A percentile compares a stretch with the other conserved stretches of the same genome.
These are phyloP conservation scores for Antigone vipio DNA, from an alignment of 2,113 vertebrate species.

Conservation along the genomic window DNA sequence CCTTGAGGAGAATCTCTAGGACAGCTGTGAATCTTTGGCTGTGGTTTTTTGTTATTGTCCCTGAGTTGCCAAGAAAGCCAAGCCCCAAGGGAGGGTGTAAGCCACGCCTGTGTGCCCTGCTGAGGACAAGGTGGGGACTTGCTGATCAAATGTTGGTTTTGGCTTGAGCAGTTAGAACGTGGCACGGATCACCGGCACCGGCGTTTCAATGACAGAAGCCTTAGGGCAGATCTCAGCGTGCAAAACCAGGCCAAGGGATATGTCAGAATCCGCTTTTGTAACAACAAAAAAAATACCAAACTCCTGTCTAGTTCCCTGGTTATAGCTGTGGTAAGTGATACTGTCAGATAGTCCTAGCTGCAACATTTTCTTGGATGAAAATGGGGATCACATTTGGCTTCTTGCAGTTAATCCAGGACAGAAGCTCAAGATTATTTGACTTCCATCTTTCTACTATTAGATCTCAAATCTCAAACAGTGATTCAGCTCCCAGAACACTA, in stretches of 20 bases:
- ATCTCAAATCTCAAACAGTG: neutral
- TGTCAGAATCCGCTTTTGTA: neutral
- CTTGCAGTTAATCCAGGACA: neutral
- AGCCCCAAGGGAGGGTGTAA: neutral
- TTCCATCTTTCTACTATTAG: neutral
- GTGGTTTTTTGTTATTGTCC: neutral
- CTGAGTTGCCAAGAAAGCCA: neutral
- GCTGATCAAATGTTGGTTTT: neutral
- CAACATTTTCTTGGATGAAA: neutral
- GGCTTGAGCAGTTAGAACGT: neutral
- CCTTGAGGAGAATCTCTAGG: neutral
- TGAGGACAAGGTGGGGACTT: neutral
- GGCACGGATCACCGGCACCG: rapidly evolving
- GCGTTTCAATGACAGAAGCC: rapidly evolving
- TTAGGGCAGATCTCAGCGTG: neutral
- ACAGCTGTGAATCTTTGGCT: neutral
- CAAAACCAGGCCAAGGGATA: neutral
- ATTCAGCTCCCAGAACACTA: neutral
- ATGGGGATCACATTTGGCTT: neutral
- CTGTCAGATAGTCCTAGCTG: neutral
- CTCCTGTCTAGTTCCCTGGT: neutral
- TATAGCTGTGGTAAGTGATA: neutral
- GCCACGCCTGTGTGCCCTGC: neutral
- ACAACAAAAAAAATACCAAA: neutral
- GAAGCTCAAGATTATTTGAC: neutral